A percentile compares a stretch with the other conserved stretches of the same genome.
Conservation (phyloP, 1,140 invertebrate species). For the Calycopis cecrops region DNA sequence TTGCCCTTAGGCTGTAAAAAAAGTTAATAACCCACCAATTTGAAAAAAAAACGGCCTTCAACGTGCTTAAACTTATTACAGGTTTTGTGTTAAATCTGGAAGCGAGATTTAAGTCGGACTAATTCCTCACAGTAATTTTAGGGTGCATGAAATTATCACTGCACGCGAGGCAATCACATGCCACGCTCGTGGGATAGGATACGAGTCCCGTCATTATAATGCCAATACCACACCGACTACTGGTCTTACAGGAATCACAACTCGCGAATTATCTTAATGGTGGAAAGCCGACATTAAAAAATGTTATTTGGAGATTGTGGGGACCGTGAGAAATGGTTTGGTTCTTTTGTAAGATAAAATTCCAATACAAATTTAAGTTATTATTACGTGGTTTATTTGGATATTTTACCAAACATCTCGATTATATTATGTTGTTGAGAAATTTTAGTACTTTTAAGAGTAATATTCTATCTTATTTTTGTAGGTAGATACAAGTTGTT, state of each 20-base stretch:
- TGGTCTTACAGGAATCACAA: slow-evolving; percentile 58
- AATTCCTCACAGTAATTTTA: slow-evolving; percentile 13
- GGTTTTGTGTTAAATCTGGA: background rate
- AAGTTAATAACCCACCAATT: too few relatives aligned
- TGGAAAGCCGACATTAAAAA: slow-evolving; percentile 54
- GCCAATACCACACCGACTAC: slow-evolving; percentile 57
- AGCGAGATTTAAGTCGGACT: slow-evolving; percentile 10
- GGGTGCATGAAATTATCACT: slow-evolving; percentile 11
- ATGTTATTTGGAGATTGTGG: slow-evolving; percentile 55
- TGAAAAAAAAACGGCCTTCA: too few relatives aligned
- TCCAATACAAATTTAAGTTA: too few relatives aligned
- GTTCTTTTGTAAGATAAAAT: slow-evolving; percentile 14
- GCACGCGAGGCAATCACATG: slow-evolving; percentile 18
- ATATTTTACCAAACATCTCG: too few relatives aligned
- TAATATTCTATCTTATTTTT: too few relatives aligned
- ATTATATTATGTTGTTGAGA: too few relatives aligned
- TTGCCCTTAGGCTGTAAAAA: too few relatives aligned
- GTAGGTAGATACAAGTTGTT: too few relatives aligned
- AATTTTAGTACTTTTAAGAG: too few relatives aligned
- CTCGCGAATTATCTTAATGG: slow-evolving; percentile 57
- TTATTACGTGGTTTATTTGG: too few relatives aligned
- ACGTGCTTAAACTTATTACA: too few relatives aligned
- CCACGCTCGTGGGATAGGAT: slow-evolving; percentile 40
- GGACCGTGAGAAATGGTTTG: slow-evolving; percentile 44
- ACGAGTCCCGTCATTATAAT: slow-evolving; percentile 46